These are phyloP conservation scores for Loripinus fragilis DNA, from an alignment of 2,888 invertebrate species.

Conservation along the genomic window DNA sequence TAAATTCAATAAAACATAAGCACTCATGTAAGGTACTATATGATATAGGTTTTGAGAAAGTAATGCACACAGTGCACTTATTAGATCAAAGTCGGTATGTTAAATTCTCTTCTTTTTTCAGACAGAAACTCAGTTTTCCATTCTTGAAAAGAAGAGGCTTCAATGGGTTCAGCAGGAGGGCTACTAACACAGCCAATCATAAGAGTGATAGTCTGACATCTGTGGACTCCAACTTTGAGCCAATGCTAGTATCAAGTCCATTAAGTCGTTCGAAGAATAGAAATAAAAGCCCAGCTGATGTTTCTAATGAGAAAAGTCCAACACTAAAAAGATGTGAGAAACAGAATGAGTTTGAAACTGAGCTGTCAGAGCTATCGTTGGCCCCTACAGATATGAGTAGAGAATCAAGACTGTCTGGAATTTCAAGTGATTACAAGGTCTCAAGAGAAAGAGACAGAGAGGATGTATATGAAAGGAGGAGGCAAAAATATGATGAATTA, in stretches of 20 bases:
- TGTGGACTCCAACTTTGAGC: constrained; percentile 33
- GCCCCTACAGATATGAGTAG: too few relatives aligned
- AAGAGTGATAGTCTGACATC: constrained; percentile 25
- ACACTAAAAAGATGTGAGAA: too few relatives aligned
- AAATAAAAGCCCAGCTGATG: not conserved
- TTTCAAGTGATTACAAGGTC: not conserved
- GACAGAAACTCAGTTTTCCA: constrained; percentile 15
- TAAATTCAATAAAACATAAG: too few relatives aligned
- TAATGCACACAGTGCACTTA: too few relatives aligned
- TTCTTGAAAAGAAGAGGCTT: not conserved
- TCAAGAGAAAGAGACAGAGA: not conserved
- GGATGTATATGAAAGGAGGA: not conserved
- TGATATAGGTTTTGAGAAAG: too few relatives aligned
- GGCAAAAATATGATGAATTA: not conserved
- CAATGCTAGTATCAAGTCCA: constrained; percentile 36
- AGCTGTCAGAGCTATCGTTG: not conserved
- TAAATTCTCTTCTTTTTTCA: constrained; percentile 15
- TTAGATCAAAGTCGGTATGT: too few relatives aligned
- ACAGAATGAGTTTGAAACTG: not conserved
- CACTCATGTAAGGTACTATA: too few relatives aligned
- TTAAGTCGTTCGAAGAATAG: not conserved
- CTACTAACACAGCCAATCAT: not conserved
- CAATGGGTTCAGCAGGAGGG: not conserved
- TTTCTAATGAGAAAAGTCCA: not conserved
- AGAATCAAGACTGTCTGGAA: not conserved